phyloP scores from a whole-genome alignment of 92 coral and sea anemone genomes.

The Blastomussa wellsi region DNA sequence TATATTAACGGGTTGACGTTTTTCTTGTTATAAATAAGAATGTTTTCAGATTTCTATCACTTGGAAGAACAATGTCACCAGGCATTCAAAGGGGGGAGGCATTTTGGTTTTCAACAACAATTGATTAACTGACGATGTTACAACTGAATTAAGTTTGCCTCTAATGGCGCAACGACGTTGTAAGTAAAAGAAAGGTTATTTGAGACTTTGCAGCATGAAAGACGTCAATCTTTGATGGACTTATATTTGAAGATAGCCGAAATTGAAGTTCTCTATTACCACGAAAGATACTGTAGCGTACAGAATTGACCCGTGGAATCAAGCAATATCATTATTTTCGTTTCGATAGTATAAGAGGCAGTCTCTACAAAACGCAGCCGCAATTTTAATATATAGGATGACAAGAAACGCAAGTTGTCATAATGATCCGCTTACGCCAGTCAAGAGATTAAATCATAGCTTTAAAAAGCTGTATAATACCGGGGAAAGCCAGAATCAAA shows the following conservation, averaged over 20 bases:
- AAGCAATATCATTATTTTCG: background rate
- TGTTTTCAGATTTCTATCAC: background rate
- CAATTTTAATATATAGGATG: background rate
- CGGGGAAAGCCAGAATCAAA: background rate
- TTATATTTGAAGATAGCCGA: background rate
- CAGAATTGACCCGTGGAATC: background rate
- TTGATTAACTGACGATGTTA: background rate
- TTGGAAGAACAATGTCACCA: background rate
- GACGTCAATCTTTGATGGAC: background rate
- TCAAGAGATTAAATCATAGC: background rate
- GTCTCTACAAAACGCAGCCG: background rate
- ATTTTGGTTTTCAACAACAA: background rate
- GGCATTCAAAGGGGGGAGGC: background rate
- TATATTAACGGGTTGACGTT: too few species aligned
- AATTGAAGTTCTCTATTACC: background rate
- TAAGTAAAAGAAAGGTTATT: background rate
- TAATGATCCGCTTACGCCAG: background rate
- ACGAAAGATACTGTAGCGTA: background rate
- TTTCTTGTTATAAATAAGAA: background rate
- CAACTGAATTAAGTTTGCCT: background rate
- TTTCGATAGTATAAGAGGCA: conserved; percentile 1
- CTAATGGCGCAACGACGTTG: background rate
- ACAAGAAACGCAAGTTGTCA: background rate
- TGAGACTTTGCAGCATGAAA: background rate
- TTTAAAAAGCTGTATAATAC: background rate